Base-by-base conservation (phyloP, 2,797 vertebrate genomes). In the Arctocebus calabarensis region DNA sequence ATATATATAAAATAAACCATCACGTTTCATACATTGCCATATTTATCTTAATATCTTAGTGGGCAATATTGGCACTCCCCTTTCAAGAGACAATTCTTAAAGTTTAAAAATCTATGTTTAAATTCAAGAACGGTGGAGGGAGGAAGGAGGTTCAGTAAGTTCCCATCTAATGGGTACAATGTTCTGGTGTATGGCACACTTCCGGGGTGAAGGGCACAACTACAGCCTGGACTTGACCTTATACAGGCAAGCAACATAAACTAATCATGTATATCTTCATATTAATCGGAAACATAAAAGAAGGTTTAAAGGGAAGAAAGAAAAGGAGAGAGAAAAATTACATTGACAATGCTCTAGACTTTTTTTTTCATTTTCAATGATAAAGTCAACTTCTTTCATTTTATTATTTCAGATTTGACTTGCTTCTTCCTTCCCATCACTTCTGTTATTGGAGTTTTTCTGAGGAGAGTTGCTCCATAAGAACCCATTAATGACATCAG, bases 321-420 rank as follows among this genome's bases (percentile, higher is more conserved):
- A n/a, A 82, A 83, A 66, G 4, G 29, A 62, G 43, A 10, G 2
- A n/a, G 61, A 37, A 57, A 34, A 20, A 32, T 78, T 25, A 6
- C 0, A 22, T 10, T 27, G n/a, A 12, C 29, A 20, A n/a, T 45
- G 25, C 2, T 27, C 5, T 1, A 2, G 0, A 13, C 3, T 13
- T 43, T 43, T 57, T 93, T 29, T 57, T 25, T 64, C 57, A 1
- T 32, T 43, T 32, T 75, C 9, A 83, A 22, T 11, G 16, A 84
- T 3, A 40, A 40, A 3, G 40, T 94, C 3, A 45, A 8, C 8
- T 7, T n/a, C 2, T 79, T 79, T 90, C 29, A 4, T 55, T 22
- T 73, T 34, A 57, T 57, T 73, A 34, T 62, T 61, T 19, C 12
- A 71, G 12, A 55, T 43, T 55, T 3, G 40, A n/a, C 12, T n/a